Evolutionary conservation across 2,797 vertebrate genomes (phyloP).

Genomic region (Danio choprae): DNA sequence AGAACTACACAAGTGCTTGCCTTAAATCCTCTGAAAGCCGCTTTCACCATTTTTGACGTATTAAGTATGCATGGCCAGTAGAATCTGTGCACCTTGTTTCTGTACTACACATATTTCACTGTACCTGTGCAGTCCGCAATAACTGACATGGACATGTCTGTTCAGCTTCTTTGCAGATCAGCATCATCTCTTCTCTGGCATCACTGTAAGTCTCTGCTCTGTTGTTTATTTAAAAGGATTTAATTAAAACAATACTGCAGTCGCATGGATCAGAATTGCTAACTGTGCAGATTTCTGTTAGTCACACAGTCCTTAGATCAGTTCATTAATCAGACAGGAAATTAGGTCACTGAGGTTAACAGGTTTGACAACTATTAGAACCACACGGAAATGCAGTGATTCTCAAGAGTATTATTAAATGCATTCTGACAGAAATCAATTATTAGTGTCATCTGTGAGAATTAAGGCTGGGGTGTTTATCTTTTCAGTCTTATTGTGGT

Average conservation of each 20-base stretch:
- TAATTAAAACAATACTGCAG: neutral
- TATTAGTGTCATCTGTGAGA: neutral
- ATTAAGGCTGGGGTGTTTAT: slow-evolving; percentile 17
- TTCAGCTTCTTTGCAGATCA: slow-evolving; percentile 44
- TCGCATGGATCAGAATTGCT: neutral
- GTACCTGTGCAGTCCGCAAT: slow-evolving; percentile 17
- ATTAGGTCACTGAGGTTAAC: neutral
- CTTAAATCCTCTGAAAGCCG: neutral
- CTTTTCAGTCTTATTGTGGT: slow-evolving; percentile 10
- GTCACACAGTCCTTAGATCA: slow-evolving; percentile 8
- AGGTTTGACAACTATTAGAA: neutral
- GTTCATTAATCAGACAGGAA: neutral
- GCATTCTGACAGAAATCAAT: neutral
- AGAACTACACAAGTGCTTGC: neutral
- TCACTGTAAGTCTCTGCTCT: slow-evolving; percentile 17
- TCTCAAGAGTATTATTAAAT: neutral
- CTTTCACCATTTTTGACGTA: neutral
- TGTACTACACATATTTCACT: neutral
- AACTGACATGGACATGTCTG: slow-evolving; percentile 15
- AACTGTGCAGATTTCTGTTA: neutral
- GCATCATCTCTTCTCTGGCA: slow-evolving; percentile 12
- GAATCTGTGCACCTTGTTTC: neutral
- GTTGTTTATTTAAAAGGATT: neutral
- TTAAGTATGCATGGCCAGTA: neutral
- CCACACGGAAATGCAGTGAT: neutral